Conservation (phyloP, 1,140 invertebrate genomes). For the Hylyphantes graminicola region DNA sequence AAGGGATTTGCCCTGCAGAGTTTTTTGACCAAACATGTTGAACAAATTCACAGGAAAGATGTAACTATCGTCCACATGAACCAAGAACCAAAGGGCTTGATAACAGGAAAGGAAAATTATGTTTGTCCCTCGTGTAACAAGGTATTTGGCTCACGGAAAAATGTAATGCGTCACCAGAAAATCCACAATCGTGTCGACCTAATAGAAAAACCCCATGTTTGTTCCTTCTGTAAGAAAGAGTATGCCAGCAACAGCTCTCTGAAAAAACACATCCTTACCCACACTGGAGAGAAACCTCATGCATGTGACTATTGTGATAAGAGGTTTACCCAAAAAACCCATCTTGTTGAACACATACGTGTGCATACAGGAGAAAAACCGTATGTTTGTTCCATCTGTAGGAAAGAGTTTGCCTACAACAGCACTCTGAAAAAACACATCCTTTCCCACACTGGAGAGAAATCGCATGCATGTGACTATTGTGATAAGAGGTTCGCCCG, state of each 20-base stretch:
- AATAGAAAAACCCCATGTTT: not conserved
- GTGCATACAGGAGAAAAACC: not conserved
- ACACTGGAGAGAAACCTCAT: not conserved
- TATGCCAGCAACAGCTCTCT: not conserved
- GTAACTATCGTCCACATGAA: no score
- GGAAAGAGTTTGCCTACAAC: no score
- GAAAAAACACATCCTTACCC: constrained; percentile 20
- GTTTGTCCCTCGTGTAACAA: no score
- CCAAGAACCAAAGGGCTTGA: no score
- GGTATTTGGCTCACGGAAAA: no score
- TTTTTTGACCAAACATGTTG: no score
- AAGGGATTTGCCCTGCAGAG: no score
- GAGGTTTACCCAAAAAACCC: not conserved
- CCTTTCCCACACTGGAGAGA: constrained; percentile 24
- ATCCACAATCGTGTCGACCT: no score
- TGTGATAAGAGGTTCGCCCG: constrained; percentile 6
- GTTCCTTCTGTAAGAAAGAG: not conserved
- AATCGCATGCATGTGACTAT: not conserved
- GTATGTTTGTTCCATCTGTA: no score
- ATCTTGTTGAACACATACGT: not conserved
- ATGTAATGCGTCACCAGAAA: no score
- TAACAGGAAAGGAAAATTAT: no score
- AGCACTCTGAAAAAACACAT: constrained; percentile 17
- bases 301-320: not conserved
- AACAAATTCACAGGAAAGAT: no score